Conservation (phyloP, 2,113 vertebrate species). For the Calyptommatus sinebrachiatus region DNA sequence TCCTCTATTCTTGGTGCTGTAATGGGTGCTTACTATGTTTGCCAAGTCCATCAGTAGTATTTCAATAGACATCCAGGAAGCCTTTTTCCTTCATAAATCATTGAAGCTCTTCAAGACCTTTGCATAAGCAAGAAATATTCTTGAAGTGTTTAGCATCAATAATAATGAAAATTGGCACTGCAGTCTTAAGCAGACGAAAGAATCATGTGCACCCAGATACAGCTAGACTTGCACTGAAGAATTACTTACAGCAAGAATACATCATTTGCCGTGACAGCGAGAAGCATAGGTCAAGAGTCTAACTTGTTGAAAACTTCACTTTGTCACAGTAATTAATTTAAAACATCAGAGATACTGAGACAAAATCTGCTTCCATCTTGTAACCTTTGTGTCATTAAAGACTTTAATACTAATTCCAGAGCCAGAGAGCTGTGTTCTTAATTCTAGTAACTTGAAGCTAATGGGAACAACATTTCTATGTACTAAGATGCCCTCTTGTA, state of each 20-base stretch:
- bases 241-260: conserved; percentile 68
- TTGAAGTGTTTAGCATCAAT: conserved; percentile 72
- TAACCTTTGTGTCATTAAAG: background rate
- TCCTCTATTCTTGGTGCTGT: conserved; percentile 61
- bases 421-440: background rate
- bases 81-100: conserved; percentile 75
- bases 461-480: background rate
- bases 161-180: conserved; percentile 72
- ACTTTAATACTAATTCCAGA: background rate
- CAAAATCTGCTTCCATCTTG: background rate
- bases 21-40: conserved; percentile 62
- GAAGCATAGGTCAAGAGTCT: conserved; percentile 58
- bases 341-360: background rate
- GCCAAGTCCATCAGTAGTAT: conserved; percentile 55
- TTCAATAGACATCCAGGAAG: conserved; percentile 62
- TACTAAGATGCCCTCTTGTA: background rate
- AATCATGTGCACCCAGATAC: conserved; percentile 44
- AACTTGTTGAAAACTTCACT: conserved; percentile 60
- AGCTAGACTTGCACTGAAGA: conserved; percentile 62
- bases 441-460: background rate
- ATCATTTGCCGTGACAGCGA: conserved; percentile 64
- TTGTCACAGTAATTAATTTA: conserved; percentile 65
- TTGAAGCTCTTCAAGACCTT: conserved; percentile 65
- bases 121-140: conserved; percentile 69
- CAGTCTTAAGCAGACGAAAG: conserved; percentile 67